A percentile compares a stretch with the other conserved stretches of the same genome.
Conservation (phyloP, 2,797 vertebrate species). For the Paedocypris micromegethes region DNA sequence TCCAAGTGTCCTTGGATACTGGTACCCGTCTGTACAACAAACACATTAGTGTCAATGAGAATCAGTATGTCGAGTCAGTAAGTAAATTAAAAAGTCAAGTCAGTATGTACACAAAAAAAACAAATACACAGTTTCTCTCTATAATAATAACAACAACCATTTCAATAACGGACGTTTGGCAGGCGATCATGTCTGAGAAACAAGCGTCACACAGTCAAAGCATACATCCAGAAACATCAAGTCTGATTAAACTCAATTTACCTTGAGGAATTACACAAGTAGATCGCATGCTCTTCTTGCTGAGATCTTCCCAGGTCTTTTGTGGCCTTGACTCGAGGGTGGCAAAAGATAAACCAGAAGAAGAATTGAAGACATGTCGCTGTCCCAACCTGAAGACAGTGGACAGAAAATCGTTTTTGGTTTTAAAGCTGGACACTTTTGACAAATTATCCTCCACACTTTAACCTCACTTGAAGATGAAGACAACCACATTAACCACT, state of each 20-base stretch:
- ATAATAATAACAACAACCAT: too few relatives aligned
- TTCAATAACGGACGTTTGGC: slow-evolving; percentile 3
- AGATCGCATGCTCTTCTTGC: slow-evolving; percentile 33
- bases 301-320: slow-evolving; percentile 42
- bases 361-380: slow-evolving; percentile 36
- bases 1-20: too few relatives aligned
- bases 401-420: neutral
- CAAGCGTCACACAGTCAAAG: neutral
- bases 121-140: too few relatives aligned
- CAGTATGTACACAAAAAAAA: too few relatives aligned
- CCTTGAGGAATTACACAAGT: slow-evolving; percentile 22
- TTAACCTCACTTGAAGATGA: neutral
- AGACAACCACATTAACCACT: slow-evolving; percentile 1
- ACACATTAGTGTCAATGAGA: too few relatives aligned
- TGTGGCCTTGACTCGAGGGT: slow-evolving; percentile 39
- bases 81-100: too few relatives aligned
- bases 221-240: neutral
- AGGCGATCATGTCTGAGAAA: neutral
- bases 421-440: neutral
- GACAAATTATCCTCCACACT: neutral
- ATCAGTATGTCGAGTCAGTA: too few relatives aligned
- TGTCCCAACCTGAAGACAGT: slow-evolving; percentile 40
- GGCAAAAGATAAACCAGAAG: slow-evolving; percentile 48
- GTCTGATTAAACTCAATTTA: neutral
- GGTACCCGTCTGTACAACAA: too few relatives aligned